Percentiles rank a stretch among this genome's conserved stretches.
Conservation (phyloP, 2,113 vertebrate species). For the Microtus pennsylvanicus region DNA sequence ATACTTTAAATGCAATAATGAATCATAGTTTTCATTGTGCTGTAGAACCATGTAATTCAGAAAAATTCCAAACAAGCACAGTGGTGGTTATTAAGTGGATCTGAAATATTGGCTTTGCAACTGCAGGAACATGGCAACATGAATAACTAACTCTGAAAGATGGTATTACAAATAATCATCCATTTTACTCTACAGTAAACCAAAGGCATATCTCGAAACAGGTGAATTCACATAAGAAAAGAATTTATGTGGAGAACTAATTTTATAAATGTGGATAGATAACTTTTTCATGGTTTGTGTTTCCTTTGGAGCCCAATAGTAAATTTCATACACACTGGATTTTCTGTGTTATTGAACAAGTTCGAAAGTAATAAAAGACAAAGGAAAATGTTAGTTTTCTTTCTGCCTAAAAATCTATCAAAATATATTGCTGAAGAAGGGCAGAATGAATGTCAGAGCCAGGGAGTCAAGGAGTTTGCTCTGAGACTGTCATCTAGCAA, state of each 20-base stretch:
- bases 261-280: background rate
- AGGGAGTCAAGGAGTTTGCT: background rate
- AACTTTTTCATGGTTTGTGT: background rate
- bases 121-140: background rate
- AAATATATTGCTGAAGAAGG: background rate
- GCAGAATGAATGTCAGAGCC: background rate
- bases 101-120: background rate
- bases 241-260: conserved; percentile 10
- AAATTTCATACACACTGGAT: background rate
- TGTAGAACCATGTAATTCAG: background rate
- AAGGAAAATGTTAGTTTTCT: background rate
- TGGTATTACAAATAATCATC: background rate
- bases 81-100: background rate
- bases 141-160: background rate
- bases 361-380: background rate
- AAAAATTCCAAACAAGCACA: background rate
- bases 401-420: background rate
- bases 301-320: background rate
- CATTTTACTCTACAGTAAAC: background rate
- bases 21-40: background rate
- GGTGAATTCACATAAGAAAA: background rate
- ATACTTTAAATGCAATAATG: conserved; percentile 1
- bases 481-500: background rate
- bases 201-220: background rate
- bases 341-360: background rate